Evolutionary conservation across 2,888 invertebrate genomes (phyloP), one percentile per base, ranked within the genome.

Genomic region (Suillia variegata): DNA sequence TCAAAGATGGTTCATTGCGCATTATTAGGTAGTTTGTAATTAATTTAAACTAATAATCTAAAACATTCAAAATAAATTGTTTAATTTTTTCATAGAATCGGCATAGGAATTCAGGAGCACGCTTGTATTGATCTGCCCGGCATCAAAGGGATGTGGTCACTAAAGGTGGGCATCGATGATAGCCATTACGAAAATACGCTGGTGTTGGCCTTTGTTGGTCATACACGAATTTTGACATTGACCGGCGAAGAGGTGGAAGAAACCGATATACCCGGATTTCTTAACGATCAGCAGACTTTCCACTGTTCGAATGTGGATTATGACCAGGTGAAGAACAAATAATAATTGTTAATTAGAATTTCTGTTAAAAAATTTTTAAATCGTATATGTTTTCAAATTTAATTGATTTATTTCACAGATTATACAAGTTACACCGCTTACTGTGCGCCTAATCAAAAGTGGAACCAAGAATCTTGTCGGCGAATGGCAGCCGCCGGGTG

Each of bases 191-290:
- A 98, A 79, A 96, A 98, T 77, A 95, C 95, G 2, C 84, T 99
- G 13, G 94, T 98, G 1, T 83, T 99, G 50, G 90, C 98, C 1
- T 98, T 98, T 82, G 96, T 98, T n/a, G 97, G 96, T 4, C 96
- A 98, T 77, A 98, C 98, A 0, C 88, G 96, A 69, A 91, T 96
- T 17, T 83, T 98, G 48, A 90, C 92, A 65, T 81, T 98, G 47
- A 93, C 89, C 67, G 97, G 96, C 0, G 98, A 98, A 78, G 98
- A 98, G 82, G 96, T 98, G 0, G 98, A 99, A 80, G 98, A 99
- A 82, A 96, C 96, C 0, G 96, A 97, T 74, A 90, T 97, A 67
- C 85, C 89, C 56, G 98, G 98, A 0, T 96, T 98, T 78, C 87
- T 94, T 22, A 89, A 93, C 2, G 94, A 95, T 73, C 89, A 94